Percentiles rank a stretch among this genome's conserved stretches.
Evolutionary conservation across 37 sponge, comb jelly and placozoan species (phyloP).

Genomic region (Ephydatia muelleri): DNA sequence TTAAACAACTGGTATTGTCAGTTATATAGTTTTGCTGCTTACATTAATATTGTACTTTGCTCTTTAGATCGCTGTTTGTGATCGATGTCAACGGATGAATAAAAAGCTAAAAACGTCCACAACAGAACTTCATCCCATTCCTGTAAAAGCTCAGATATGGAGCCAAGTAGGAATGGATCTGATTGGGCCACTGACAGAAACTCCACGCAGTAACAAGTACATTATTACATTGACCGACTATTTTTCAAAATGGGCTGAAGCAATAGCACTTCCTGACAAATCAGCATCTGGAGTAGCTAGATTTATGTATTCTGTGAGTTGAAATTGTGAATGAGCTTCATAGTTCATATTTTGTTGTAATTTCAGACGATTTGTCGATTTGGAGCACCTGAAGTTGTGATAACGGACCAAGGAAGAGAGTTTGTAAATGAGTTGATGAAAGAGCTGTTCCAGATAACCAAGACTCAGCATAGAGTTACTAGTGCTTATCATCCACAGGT

Average conservation of each 20-base stretch:
- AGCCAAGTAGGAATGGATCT: slow-evolving; percentile 48
- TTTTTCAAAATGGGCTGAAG: slow-evolving; percentile 59
- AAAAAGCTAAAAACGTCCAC: slow-evolving; percentile 12
- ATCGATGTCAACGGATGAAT: slow-evolving; percentile 36
- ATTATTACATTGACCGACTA: slow-evolving; percentile 45
- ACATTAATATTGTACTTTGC: background rate
- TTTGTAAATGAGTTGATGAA: slow-evolving; percentile 16
- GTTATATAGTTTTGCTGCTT: background rate
- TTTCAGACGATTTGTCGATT: slow-evolving; percentile 10
- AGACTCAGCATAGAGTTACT: slow-evolving; percentile 25
- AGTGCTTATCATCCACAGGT: slow-evolving; percentile 22
- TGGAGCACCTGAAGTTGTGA: slow-evolving; percentile 6
- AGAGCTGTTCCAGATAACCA: slow-evolving; percentile 1
- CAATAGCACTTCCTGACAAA: slow-evolving; percentile 37
- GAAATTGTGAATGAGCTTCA: background rate
- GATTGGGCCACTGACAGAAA: slow-evolving; percentile 41
- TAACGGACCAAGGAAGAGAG: slow-evolving; percentile 37
- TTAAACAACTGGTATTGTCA: background rate
- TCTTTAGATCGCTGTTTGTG: slow-evolving; percentile 26
- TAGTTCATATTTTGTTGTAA: background rate
- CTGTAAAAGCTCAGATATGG: slow-evolving; percentile 14
- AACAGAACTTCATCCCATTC: slow-evolving; percentile 42
- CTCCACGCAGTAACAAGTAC: slow-evolving; percentile 23
- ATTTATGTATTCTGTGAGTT: slow-evolving; percentile 4
- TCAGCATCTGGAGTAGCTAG: slow-evolving; percentile 7